These are phyloP conservation scores for Lates calcarifer DNA, from an alignment of 2,113 vertebrate species.

Conservation along the genomic window DNA sequence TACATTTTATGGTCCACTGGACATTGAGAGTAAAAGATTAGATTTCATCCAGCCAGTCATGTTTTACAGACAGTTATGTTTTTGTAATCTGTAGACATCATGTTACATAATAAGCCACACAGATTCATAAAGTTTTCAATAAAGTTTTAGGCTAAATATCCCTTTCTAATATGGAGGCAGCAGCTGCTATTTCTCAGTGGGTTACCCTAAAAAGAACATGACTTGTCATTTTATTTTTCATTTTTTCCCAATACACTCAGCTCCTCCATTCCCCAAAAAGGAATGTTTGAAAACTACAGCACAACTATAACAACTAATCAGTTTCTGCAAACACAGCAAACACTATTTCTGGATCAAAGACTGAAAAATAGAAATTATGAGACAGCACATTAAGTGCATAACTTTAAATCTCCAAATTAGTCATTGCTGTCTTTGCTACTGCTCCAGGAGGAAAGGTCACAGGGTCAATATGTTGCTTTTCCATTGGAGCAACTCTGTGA, in stretches of 20 bases:
- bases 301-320: slow-evolving; percentile 15
- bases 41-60: slow-evolving; percentile 3
- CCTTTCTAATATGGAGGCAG: background rate
- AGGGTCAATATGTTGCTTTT: background rate
- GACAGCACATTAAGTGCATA: background rate
- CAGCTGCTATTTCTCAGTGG: background rate
- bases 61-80: slow-evolving; percentile 24
- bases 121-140: too few relatives aligned
- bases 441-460: slow-evolving; percentile 5
- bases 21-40: slow-evolving; percentile 26
- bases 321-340: slow-evolving; percentile 19
- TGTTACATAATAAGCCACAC: slow-evolving; percentile 14
- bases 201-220: slow-evolving; percentile 12
- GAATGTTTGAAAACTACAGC: slow-evolving; percentile 2
- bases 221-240: slow-evolving; percentile 15
- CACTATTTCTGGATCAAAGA: slow-evolving; percentile 16
- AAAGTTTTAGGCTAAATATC: too few relatives aligned
- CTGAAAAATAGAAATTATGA: slow-evolving; percentile 13
- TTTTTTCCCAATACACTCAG: slow-evolving; percentile 14
- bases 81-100: slow-evolving; percentile 20
- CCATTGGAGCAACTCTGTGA: background rate
- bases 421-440: background rate
- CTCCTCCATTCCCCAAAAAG: slow-evolving; percentile 2
- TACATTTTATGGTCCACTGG: slow-evolving; percentile 25
- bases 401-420: background rate